Conservation (phyloP, 2,888 invertebrate genomes). For the Cremastinae sp. region DNA sequence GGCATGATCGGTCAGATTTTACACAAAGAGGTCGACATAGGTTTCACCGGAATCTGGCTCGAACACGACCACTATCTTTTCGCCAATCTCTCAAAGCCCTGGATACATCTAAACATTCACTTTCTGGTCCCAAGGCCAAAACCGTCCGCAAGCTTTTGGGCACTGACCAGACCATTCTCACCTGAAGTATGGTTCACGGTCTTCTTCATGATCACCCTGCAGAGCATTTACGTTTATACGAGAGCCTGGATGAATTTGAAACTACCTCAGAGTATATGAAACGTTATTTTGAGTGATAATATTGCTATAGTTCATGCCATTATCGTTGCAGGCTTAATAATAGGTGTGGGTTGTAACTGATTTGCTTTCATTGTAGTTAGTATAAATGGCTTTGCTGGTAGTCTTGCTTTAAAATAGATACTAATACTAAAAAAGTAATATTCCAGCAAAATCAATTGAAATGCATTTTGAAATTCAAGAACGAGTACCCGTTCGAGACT, state of each 20-base stretch:
- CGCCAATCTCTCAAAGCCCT: constrained; percentile 70
- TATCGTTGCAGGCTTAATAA: no score
- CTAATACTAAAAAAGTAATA: no score
- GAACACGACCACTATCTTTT: constrained; percentile 65
- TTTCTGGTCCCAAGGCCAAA: constrained; percentile 75
- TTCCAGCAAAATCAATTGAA: no score
- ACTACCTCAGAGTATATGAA: constrained; percentile 67
- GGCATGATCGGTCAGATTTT: constrained; percentile 71
- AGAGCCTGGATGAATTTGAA: constrained; percentile 68
- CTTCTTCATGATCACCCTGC: constrained; percentile 58
- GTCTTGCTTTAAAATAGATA: no score
- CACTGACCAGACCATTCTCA: constrained; percentile 72
- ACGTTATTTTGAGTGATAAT: background rate
- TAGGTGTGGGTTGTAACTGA: no score
- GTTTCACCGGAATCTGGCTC: constrained; percentile 73
- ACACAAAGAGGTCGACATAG: constrained; percentile 71
- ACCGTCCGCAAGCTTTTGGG: constrained; percentile 73
- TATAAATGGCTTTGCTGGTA: no score
- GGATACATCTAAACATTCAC: constrained; percentile 68
- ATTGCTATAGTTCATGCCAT: background rate
- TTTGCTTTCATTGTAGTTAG: no score
- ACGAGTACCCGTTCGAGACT: no score
- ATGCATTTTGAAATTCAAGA: no score
- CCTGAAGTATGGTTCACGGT: constrained; percentile 69
- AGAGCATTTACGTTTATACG: constrained; percentile 65